Base-by-base conservation (phyloP, 2,113 vertebrate species). In the Passer domesticus region DNA sequence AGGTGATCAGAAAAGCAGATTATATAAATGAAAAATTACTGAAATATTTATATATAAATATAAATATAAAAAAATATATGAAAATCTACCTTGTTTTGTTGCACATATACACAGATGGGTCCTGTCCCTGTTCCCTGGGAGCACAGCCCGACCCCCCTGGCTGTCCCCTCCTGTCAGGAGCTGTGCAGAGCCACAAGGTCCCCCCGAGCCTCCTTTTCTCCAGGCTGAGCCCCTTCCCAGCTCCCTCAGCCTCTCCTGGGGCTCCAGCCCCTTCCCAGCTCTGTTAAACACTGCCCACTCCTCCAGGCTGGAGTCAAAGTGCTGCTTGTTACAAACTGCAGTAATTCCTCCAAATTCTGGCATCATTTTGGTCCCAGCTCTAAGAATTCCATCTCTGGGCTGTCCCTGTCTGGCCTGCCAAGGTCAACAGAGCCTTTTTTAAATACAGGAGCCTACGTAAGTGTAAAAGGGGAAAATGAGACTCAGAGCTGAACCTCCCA, bases 401-500 rank as follows among this genome's bases (percentile, higher is more conserved):
- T 77, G 89, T 81, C 74, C 69, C 76, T 66, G 20, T 16, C 50
- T 4, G 19, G 80, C 63, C 35, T 92, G 93, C 93, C 97, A 95
- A 96, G 59, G 83, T 92, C 89, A 97, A 93, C 87, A 91, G 58
- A 59, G 33, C 24, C 67, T 39, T 49, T 47, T 41, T 60, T 27
- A 43, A 83, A 60, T 20, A 25, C 3, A 11, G 76, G 86, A 88
- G 85, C 2, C 11, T 55, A 53, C 4, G 33, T 72, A 79, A 93
- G 78, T 75, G 87, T 43, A n/a, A 56, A 87, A 68, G 44, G 79
- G 76, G 78, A 83, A 94, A 93, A 92, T 9, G n/a, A 75, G 83
- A 39, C 69, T 91, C 52, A 83, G 85, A 64, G 73, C 80, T 77
- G n/a, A 92, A 79, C 85, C 91, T 89, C 95, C 95, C 94, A 79